Evolutionary conservation across 2,888 invertebrate species (phyloP).

Genomic region (Gandaritis pyraliata): DNA sequence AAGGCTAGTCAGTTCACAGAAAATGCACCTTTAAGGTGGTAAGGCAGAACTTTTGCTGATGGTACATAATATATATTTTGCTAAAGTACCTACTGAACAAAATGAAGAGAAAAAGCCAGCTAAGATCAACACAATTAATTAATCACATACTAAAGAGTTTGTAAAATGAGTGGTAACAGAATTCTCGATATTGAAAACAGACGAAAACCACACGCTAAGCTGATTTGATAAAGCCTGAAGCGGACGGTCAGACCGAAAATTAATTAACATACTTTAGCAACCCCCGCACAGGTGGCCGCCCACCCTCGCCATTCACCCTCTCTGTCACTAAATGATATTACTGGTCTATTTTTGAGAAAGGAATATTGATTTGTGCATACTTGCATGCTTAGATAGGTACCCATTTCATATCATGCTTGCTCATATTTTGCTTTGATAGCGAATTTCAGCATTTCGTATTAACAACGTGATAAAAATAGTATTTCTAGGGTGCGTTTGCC

Average conservation of each 20-base stretch:
- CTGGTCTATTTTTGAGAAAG: conserved; percentile 33
- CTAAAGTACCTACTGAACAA: no score
- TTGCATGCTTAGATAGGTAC: no score
- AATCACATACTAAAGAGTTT: conserved; percentile 20
- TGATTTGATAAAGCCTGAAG: conserved; percentile 72
- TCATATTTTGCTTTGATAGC: conserved; percentile 13
- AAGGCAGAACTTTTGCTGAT: no score
- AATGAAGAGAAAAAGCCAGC: neutral
- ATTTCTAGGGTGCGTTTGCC: no score
- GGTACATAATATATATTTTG: no score
- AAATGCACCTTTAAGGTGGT: no score
- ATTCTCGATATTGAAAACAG: conserved; percentile 72
- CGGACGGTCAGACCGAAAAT: conserved; percentile 82
- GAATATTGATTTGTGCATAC: conserved; percentile 25
- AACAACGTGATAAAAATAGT: no score
- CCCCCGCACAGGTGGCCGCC: conserved; percentile 74
- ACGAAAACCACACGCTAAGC: conserved; percentile 75
- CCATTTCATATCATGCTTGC: conserved; percentile 9
- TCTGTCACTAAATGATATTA: conserved; percentile 34
- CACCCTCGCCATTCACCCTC: conserved; percentile 52
- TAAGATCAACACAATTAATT: conserved; percentile 8
- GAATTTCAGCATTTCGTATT: neutral
- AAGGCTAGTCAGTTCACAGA: no score
- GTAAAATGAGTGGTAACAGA: conserved; percentile 52
- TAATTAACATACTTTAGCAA: conserved; percentile 84